Evolutionary conservation across 2,797 vertebrate genomes (phyloP), one percentile per base, ranked within the genome.

Genomic region (Urophycis tenuis): DNA sequence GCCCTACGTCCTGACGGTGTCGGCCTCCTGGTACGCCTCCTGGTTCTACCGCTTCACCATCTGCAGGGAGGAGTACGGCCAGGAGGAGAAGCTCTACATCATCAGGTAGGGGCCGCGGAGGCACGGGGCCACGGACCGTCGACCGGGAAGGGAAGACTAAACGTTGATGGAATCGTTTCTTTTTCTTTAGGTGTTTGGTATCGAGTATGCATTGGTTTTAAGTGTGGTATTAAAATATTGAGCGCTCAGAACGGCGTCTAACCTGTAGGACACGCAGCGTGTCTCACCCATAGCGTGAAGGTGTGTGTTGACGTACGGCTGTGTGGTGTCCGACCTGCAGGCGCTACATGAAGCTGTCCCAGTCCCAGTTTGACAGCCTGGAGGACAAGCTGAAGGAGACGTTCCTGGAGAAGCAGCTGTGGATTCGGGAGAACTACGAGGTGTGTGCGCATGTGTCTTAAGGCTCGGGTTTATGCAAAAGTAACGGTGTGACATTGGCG

Each of bases 41-140:
- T 98, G 97, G 97, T 73, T 98, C 72, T 98, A 98, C 85, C 93
- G 91, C 79, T 99, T 99, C 88, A 95, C 89, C 84, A 88, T 99
- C 86, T 93, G 95, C 87, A 88, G 96, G 75, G 94, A 95, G 87
- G 95, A 97, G 67, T 99, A 97, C 0, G 96, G 97, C 7, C 92
- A 94, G 0, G 90, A 94, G 82, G 95, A 99, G 92, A 97, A 96
- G 85, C 90, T 98, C 0, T 99, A 98, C 84, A 89, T 99, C 80
- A 98, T 98, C 87, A 94, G 97, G 81, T 91, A 30, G 14, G 86
- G n/a, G n/a, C n/a, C n/a, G n/a, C n/a, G n/a, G n/a, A n/a, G n/a
- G n/a, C n/a, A n/a, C n/a, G n/a, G n/a, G n/a, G n/a, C n/a, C n/a
- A n/a, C n/a, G n/a, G n/a, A n/a, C n/a, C n/a, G n/a, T n/a, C n/a